phyloP scores from a whole-genome alignment of 2,113 vertebrate genomes.

The Cercocebus atys region DNA sequence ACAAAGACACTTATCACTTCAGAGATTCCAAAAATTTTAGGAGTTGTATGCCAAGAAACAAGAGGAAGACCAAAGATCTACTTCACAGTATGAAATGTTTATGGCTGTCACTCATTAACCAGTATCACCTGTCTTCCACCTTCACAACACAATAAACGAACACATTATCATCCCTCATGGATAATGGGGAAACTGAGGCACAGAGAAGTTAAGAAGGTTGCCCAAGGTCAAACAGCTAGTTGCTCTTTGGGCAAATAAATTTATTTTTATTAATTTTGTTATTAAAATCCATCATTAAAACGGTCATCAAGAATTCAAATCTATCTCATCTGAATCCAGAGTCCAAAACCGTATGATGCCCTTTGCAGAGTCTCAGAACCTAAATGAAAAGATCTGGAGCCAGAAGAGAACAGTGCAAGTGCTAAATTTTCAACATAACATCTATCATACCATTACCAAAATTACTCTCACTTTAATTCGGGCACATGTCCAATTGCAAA shows the following conservation, averaged over 20 bases:
- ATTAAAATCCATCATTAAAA: too few relatives aligned
- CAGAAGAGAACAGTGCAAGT: background rate
- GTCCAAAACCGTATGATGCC: fast-evolving
- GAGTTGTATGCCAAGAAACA: background rate
- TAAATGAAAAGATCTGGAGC: background rate
- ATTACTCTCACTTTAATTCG: background rate
- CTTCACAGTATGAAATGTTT: background rate
- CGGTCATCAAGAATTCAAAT: background rate
- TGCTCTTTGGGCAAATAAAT: too few relatives aligned
- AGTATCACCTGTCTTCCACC: too few relatives aligned
- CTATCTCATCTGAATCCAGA: background rate
- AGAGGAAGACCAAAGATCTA: background rate
- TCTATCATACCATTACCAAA: background rate
- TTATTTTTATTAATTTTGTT: too few relatives aligned
- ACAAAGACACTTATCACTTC: background rate
- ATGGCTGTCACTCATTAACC: too few relatives aligned
- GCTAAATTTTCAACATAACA: background rate
- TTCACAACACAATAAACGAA: background rate
- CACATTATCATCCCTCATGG: background rate
- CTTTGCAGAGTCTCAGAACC: background rate
- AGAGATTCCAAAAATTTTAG: background rate
- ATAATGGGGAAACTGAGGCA: background rate
- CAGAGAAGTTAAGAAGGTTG: background rate
- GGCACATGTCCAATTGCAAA: background rate
- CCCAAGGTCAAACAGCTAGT: background rate